Base-by-base conservation (phyloP, 1,140 invertebrate species). In the Telenomus remus region DNA sequence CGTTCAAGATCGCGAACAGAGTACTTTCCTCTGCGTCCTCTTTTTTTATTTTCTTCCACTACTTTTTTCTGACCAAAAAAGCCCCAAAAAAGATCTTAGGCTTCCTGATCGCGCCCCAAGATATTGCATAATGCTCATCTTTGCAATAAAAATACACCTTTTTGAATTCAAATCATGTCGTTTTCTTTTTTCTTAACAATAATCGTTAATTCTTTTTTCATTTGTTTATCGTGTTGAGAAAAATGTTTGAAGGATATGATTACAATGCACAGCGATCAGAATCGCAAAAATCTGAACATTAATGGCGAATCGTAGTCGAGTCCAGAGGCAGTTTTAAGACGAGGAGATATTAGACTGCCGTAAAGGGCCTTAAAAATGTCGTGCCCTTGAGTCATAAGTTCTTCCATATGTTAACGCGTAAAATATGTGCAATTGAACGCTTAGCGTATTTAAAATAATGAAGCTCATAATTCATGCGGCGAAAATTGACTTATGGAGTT, bases 311-410 rank as follows among this genome's bases (percentile, higher is more conserved):
- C 19, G 64, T 53, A 51, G 47, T n/a, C n/a, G 63, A 72, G 50
- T 69, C 71, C 72, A 47, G 63, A 42, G 68, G 76, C 71, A 42
- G 48, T 16, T 68, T 59, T 71, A 72, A 68, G 68, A 63, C 68
- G 68, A 59, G 75, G 75, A 75, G 72, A 75, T 75, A 79, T 79
- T 71, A 79, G 19, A 79, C 75, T 64, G 63, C 64, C 49, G 72
- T 13, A 65, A 79, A 75, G 65, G 66, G 63, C 72, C 61, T 78
- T 57, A 71, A 68, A 64, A 72, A 74, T 76, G 53, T 69, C 69
- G 61, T 79, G 70, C 73, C 73, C 65, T 7, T 63, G 47, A 76
- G 73, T 73, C 43, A 73, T 33, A 47, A 57, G 68, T 71, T 46
- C 39, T 54, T 51, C 54, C 65, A 59, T 47, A 35, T 61, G 66